Conservation (phyloP, 2,113 vertebrate genomes). For the Rhinolophus sinicus region DNA sequence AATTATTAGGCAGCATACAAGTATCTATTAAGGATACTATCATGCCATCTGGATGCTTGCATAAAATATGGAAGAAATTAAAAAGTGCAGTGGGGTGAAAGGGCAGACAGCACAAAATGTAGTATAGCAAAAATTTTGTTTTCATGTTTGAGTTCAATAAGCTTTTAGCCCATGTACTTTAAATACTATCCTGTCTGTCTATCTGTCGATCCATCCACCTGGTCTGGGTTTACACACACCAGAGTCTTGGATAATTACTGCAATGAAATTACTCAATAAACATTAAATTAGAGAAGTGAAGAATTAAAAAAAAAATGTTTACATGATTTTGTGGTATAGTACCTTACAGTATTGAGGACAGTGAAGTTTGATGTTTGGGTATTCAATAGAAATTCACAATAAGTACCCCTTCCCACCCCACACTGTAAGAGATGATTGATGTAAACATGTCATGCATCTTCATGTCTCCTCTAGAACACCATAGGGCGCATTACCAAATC, state of each 20-base stretch:
- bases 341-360: not conserved
- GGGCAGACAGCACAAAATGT: not conserved
- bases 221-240: not conserved
- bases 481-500: not conserved
- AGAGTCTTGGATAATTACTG: not conserved
- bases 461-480: not conserved
- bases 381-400: not conserved
- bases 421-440: not conserved
- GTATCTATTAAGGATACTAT: not conserved
- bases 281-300: not conserved
- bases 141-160: not conserved
- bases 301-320: not conserved
- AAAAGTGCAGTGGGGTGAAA: not conserved
- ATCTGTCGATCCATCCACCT: not conserved
- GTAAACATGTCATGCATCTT: not conserved
- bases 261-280: not conserved
- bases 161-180: not conserved
- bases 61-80: not conserved
- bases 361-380: not conserved
- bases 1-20: not conserved
- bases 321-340: not conserved
- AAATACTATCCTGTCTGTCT: not conserved
- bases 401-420: not conserved
- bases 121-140: not conserved
- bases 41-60: fast-evolving